These are phyloP conservation scores for Barbus barbus DNA, from an alignment of 2,113 vertebrate genomes.

Conservation along the genomic window DNA sequence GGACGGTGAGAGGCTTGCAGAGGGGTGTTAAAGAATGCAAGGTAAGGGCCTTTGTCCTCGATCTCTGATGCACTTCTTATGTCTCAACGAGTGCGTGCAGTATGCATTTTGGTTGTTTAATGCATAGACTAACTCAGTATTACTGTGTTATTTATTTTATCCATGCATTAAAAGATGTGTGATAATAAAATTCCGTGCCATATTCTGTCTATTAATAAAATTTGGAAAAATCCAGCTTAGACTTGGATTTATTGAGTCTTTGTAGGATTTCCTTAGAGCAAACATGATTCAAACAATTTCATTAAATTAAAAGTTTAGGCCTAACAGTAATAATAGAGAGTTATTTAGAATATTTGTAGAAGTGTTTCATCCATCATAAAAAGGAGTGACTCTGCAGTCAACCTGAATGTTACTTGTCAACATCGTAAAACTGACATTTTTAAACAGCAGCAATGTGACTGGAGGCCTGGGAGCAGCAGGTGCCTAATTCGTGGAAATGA, in stretches of 20 bases:
- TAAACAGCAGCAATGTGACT: conserved; percentile 1
- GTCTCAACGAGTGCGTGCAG: background rate
- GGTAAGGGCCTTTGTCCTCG: conserved; percentile 22
- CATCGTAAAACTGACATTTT: background rate
- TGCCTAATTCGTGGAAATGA: conserved; percentile 21
- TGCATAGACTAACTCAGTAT: background rate
- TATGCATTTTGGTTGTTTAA: background rate
- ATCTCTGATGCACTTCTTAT: background rate
- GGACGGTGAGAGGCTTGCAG: background rate
- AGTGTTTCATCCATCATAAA: no score
- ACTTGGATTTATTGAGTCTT: background rate
- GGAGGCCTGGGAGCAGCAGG: conserved; percentile 9
- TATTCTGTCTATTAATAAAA: no score
- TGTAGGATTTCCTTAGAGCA: background rate
- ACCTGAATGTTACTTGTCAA: background rate
- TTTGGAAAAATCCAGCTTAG: no score
- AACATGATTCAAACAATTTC: background rate
- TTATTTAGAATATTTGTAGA: no score
- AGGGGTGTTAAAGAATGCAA: conserved; percentile 13
- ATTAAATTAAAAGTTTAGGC: background rate
- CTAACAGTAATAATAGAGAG: no score
- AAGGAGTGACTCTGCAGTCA: no score
- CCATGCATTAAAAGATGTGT: background rate
- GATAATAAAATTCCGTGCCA: background rate
- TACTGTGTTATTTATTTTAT: background rate